Base-by-base conservation (phyloP, 2,113 vertebrate genomes). In the Proteles cristata region DNA sequence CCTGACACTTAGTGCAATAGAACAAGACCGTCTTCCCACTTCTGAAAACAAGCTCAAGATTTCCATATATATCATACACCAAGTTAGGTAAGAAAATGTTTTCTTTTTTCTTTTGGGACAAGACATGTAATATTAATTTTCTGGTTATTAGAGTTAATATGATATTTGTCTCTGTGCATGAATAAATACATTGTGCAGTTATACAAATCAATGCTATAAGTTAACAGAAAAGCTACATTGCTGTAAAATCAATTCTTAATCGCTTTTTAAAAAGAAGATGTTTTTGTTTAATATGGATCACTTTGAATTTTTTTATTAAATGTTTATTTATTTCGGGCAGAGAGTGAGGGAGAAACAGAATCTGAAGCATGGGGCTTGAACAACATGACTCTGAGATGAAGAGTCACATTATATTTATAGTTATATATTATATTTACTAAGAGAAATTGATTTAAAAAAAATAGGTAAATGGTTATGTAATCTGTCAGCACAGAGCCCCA, bases 271-370 rank as follows among this genome's bases (percentile, higher is more conserved):
- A 93, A 35, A 66, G 50, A 79, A 94, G 61, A 39, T 21, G 3
- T 45, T 93, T 93, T 85, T 92, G 10, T 68, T 94, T 96, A 84
- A 97, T 96, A 80, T 87, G 7, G 26, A 84, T 74, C 19, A 89
- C 39, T 93, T 76, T 81, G 81, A 90, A 96, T 61, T 61, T 23
- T 2, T 61, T 61, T 21, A 21, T 61, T 61, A 23, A 25, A 6
- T 39, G 19, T 61, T 61, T 61, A 61, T 8, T 61, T 61, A 61
- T 61, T 61, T 23, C 23, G 8, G 21, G 21, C 58, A 58, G 58
- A 61, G 58, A 61, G 58, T 21, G 58, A 61, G 58, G 21, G 58
- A 23, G 21, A 61, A 23, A 61, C 58, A 23, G 58, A 61, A 61
- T 23, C 58, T 61, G 58, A 61, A 61, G 58, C 58, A 39, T 39